Evolutionary conservation across 2,113 vertebrate genomes (phyloP).

Genomic region (Ahaetulla prasina): DNA sequence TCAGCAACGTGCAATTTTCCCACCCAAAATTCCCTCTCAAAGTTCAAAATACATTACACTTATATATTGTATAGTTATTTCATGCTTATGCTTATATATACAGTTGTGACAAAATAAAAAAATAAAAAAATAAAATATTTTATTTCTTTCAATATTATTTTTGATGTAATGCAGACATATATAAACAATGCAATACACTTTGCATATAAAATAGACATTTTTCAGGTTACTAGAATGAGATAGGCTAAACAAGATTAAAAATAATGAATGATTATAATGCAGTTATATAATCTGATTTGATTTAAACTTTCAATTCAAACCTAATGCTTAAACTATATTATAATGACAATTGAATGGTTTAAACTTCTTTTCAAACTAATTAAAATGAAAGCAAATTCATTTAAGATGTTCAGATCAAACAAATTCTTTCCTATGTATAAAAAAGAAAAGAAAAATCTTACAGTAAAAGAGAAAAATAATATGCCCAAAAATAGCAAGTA

Average conservation of each 20-base stretch:
- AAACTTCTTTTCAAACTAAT: not conserved
- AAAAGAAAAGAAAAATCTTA: not conserved
- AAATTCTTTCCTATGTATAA: not conserved
- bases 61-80: too few species aligned
- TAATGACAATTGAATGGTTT: not conserved
- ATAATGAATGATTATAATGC: not conserved
- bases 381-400: not conserved
- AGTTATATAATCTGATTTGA: not conserved
- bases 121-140: too few species aligned
- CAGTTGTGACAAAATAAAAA: too few species aligned
- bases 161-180: not conserved
- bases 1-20: too few species aligned
- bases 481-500: not conserved
- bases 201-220: not conserved
- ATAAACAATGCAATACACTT: not conserved
- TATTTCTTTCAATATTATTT: not conserved
- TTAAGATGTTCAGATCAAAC: not conserved
- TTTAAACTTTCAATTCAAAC: not conserved
- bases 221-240: not conserved
- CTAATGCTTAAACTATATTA: not conserved
- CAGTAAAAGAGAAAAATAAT: not conserved
- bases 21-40: too few species aligned
- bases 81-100: too few species aligned
- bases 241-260: not conserved
- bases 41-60: too few species aligned